These are phyloP conservation scores for Lagenorhynchus albirostris DNA, from an alignment of 2,113 vertebrate species.

Conservation along the genomic window DNA sequence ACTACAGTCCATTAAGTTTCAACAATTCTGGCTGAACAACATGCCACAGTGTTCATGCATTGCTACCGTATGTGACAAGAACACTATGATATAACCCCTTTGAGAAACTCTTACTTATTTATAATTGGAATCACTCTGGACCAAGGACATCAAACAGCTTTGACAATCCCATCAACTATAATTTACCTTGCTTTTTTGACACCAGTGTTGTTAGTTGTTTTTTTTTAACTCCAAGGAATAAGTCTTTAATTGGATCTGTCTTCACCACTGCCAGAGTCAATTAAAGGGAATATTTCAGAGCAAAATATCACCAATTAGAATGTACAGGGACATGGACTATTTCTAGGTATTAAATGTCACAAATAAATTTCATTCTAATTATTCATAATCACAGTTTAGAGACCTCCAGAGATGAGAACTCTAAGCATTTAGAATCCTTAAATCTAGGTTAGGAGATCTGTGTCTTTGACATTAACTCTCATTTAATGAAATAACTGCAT, in stretches of 20 bases:
- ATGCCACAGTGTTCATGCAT: not conserved
- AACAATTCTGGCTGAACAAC: not conserved
- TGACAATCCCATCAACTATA: not conserved
- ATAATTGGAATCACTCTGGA: not conserved
- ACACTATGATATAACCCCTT: not conserved
- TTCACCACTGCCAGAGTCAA: constrained; percentile 40
- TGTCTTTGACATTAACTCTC: constrained; percentile 23
- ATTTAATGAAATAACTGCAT: constrained; percentile 33
- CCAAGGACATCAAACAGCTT: not conserved
- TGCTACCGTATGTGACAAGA: not conserved
- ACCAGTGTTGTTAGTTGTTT: not conserved
- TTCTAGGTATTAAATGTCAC: constrained; percentile 14
- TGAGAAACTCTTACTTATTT: not conserved
- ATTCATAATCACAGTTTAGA: constrained; percentile 45
- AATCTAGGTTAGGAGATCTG: not conserved
- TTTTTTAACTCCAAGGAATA: constrained; percentile 47
- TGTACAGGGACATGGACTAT: not conserved
- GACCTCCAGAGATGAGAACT: not conserved
- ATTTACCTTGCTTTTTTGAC: constrained; percentile 31
- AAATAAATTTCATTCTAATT: constrained; percentile 49
- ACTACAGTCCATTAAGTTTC: not conserved
- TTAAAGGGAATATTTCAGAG: constrained; percentile 38
- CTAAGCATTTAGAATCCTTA: constrained; percentile 1
- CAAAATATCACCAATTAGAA: constrained; percentile 39
- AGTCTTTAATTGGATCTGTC: constrained; percentile 40